Evolutionary conservation across 1,140 invertebrate species (phyloP).

Genomic region (Bombus cullumanus): DNA sequence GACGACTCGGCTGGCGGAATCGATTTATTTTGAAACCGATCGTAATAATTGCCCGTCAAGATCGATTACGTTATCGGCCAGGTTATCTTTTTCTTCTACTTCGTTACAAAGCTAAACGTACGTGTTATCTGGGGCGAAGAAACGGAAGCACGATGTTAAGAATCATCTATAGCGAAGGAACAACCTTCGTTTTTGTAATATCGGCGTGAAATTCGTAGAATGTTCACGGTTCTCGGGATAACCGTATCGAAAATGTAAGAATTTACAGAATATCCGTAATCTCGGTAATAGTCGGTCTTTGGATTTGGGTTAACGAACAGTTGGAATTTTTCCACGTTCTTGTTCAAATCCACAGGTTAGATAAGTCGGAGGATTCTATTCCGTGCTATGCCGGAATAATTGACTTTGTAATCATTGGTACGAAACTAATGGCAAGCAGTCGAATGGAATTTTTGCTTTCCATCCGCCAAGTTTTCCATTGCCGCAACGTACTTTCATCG

Average conservation of each 20-base stretch:
- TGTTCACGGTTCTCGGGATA: neutral
- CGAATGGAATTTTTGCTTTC: conserved; percentile 16
- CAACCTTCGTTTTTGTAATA: neutral
- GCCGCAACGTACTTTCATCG: conserved; percentile 10
- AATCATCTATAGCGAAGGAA: neutral
- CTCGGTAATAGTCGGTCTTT: neutral
- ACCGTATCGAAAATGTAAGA: neutral
- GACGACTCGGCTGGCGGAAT: neutral
- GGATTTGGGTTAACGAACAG: neutral
- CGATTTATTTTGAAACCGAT: conserved; percentile 19
- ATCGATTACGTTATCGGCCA: conserved; percentile 16
- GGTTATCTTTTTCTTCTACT: neutral
- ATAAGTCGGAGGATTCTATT: neutral
- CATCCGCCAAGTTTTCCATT: neutral
- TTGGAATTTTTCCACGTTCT: neutral
- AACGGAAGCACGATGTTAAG: neutral
- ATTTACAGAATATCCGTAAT: neutral
- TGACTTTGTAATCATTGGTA: neutral
- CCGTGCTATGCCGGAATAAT: neutral
- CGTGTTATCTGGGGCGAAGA: neutral
- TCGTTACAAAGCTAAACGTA: neutral
- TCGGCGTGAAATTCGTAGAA: neutral
- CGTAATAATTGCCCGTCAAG: conserved; percentile 39
- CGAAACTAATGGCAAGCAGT: neutral
- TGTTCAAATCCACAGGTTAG: neutral